Conservation (phyloP, 2,113 vertebrate species). For the Conger conger region DNA sequence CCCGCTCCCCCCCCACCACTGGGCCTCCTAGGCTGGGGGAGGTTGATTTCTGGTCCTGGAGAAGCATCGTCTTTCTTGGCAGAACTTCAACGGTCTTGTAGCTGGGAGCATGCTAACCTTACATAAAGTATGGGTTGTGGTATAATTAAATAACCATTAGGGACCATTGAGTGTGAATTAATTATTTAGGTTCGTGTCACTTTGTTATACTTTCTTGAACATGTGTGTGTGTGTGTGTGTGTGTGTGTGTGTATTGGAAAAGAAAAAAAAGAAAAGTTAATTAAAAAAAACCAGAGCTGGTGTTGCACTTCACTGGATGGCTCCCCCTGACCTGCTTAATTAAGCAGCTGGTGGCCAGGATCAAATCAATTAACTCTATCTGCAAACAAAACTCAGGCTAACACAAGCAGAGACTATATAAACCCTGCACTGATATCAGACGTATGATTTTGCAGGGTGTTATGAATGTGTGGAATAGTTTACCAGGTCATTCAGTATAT, state of each 20-base stretch:
- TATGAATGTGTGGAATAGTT: too few relatives aligned
- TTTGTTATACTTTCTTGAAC: constrained; percentile 26
- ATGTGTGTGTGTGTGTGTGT: not conserved
- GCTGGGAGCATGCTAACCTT: constrained; percentile 40
- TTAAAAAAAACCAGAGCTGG: not conserved
- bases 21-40: constrained; percentile 14
- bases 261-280: constrained; percentile 22
- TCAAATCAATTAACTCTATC: not conserved
- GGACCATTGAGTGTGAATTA: constrained; percentile 37
- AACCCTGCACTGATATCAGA: too few relatives aligned
- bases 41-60: constrained; percentile 7
- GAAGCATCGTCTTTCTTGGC: constrained; percentile 24
- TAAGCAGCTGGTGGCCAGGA: not conserved
- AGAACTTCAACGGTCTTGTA: constrained; percentile 42
- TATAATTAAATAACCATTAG: constrained; percentile 48
- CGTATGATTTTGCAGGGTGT: too few relatives aligned
- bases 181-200: constrained; percentile 38
- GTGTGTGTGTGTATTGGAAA: too few relatives aligned
- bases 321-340: not conserved
- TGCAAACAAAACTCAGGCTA: not conserved
- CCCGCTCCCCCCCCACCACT: constrained; percentile 42
- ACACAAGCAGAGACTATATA: not conserved
- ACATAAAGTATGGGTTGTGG: constrained; percentile 43
- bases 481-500: too few relatives aligned
- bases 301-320: not conserved